Evolutionary conservation across 2,797 vertebrate genomes (phyloP), one percentile per base, ranked within the genome.

Genomic region (Megalops cyprinoides): DNA sequence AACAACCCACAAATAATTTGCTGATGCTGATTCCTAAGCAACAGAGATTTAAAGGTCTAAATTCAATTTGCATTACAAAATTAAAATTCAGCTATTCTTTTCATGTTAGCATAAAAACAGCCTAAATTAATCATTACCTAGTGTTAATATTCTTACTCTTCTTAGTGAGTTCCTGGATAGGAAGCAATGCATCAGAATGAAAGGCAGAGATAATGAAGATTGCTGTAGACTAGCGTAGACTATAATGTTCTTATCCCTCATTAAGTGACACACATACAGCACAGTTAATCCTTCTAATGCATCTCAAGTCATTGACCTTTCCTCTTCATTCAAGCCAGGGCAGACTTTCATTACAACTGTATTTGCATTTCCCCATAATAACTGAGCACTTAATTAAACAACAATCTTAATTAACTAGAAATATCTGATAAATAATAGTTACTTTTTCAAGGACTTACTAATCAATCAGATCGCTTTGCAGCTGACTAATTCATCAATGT

Each of bases 81-180:
- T 67, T 67, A 67, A 39, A 67, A 67, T 67, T 67, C 34, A 67
- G 18, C n/a, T n/a, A n/a, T n/a, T 31, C n/a, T 28, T 60, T 31
- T 60, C 25, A n/a, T 25, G n/a, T 0, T 58, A 28, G 58, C n/a
- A 31, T n/a, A n/a, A n/a, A n/a, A n/a, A n/a, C n/a, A n/a, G n/a
- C n/a, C n/a, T n/a, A 28, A 25, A 60, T 60, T 60, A 60, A 60
- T 60, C 58, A n/a, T n/a, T 28, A 9, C 10, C n/a, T 31, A 6
- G 10, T 60, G 12, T 60, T 60, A 60, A 9, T 60, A 28, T 31
- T 60, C 58, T 28, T 60, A 60, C 25, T 14, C 31, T n/a, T 28
- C 1, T 9, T 10, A 31, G 3, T 60, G 58, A 4, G 31, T 31
- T 10, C 5, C 9, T 60, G 58, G 1, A 60, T 0, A 58, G 25